phyloP scores from a whole-genome alignment of 2,113 vertebrate species.

The Oceanites oceanicus region DNA sequence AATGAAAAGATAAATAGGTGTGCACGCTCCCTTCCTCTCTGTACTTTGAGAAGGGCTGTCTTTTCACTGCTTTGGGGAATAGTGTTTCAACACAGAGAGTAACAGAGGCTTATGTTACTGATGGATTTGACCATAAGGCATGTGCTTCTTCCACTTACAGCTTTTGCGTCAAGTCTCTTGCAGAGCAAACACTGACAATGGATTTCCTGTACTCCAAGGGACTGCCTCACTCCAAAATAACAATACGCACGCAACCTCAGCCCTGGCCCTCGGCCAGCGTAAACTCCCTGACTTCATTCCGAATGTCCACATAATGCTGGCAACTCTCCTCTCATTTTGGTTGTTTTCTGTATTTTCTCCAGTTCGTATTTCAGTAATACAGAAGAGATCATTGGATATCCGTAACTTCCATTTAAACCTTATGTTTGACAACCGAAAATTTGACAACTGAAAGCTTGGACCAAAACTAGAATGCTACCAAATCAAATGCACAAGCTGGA shows the following conservation, averaged over 20 bases:
- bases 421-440: constrained; percentile 12
- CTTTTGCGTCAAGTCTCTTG: background rate
- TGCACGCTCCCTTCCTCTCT: background rate
- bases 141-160: background rate
- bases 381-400: constrained; percentile 33
- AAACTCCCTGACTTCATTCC: constrained; percentile 28
- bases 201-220: constrained; percentile 29
- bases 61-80: background rate
- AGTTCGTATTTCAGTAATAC: constrained; percentile 27
- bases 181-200: background rate
- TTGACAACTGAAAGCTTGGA: background rate
- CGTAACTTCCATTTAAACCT: constrained; percentile 46
- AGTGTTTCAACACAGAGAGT: background rate
- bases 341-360: background rate
- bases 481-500: background rate
- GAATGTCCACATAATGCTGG: constrained; percentile 35
- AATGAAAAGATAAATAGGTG: rapidly evolving
- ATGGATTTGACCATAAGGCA: background rate
- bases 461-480: background rate
- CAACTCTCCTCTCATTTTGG: background rate
- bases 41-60: background rate
- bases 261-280: constrained; percentile 47
- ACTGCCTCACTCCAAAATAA: background rate
- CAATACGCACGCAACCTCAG: background rate
- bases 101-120: background rate